phyloP scores from a whole-genome alignment of 2,888 invertebrate species.

The Escarpia spicata region DNA sequence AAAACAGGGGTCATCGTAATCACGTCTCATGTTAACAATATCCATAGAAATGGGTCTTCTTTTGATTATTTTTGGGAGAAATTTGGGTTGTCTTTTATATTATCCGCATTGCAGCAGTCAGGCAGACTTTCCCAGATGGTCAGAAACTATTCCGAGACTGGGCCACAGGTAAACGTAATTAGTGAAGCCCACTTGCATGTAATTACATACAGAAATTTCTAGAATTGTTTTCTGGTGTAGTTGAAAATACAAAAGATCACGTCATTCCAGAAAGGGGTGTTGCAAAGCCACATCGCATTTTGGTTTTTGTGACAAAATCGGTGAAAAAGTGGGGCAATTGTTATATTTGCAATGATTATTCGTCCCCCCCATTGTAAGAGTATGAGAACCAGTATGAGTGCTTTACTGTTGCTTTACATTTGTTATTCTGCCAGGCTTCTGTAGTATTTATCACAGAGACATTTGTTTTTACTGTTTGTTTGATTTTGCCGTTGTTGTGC shows the following conservation, averaged over 20 bases:
- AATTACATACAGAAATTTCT: background rate
- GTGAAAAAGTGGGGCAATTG: background rate
- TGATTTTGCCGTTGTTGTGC: constrained; percentile 17
- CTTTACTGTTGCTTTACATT: background rate
- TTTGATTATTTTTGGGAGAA: too few species aligned
- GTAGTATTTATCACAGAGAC: background rate
- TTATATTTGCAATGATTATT: background rate
- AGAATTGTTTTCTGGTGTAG: background rate
- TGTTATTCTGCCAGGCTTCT: background rate
- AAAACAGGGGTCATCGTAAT: background rate
- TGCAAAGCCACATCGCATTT: too few species aligned
- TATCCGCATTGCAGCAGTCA: background rate
- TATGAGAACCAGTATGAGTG: background rate
- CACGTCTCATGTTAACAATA: background rate
- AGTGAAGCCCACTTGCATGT: background rate
- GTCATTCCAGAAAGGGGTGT: too few species aligned
- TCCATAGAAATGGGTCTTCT: too few species aligned
- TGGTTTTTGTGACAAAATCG: background rate
- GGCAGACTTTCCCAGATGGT: background rate
- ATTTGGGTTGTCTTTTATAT: too few species aligned
- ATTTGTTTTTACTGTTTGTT: background rate
- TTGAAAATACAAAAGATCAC: background rate
- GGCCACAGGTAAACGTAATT: background rate
- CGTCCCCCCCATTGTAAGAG: background rate
- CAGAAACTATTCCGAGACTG: background rate